Conservation (phyloP, 2,797 vertebrate genomes). For the Sphenodon punctatus region DNA sequence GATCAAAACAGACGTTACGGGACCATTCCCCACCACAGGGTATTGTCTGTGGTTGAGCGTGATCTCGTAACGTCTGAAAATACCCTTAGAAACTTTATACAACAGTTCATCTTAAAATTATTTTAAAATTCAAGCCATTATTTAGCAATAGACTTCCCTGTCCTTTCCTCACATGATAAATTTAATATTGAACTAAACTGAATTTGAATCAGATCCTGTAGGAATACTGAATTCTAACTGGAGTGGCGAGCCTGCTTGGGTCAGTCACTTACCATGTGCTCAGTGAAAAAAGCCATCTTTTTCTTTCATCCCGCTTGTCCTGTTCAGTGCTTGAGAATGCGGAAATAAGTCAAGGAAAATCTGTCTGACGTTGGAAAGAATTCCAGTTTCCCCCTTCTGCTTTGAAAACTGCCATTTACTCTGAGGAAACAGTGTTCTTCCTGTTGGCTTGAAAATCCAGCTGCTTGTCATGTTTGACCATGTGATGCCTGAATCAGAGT, state of each 20-base stretch:
- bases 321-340: neutral
- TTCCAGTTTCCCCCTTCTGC: neutral
- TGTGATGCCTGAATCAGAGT: slow-evolving; percentile 60
- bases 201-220: neutral
- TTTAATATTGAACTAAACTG: neutral
- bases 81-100: no score
- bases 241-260: neutral
- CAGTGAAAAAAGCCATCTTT: neutral
- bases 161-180: neutral
- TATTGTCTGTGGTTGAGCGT: no score
- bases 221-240: neutral
- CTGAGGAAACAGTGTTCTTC: slow-evolving; percentile 48
- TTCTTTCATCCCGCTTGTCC: neutral
- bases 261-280: neutral
- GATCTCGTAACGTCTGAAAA: no score
- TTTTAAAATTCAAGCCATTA: neutral
- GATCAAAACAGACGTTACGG: no score
- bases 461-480: slow-evolving; percentile 72
- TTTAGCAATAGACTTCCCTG: neutral
- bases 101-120: neutral
- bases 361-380: neutral
- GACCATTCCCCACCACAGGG: no score
- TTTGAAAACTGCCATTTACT: slow-evolving; percentile 54
- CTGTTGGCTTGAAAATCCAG: slow-evolving; percentile 64
- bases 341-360: neutral